Percentiles rank a stretch among this genome's conserved stretches.
Conservation (phyloP, 92 coral and sea anemone genomes). For the Epizoanthus rinbou region DNA sequence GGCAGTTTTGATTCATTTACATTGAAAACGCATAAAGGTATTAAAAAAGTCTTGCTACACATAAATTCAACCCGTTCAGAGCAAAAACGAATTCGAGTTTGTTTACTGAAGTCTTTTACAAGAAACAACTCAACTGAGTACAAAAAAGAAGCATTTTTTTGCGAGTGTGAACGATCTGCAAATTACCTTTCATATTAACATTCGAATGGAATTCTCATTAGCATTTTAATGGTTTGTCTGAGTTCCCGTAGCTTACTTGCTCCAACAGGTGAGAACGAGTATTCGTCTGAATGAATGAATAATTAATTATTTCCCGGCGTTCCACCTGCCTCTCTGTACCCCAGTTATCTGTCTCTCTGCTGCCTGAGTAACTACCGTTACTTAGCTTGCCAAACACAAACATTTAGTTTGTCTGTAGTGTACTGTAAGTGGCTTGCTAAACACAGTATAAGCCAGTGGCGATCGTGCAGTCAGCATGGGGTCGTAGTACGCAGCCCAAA, state of each 20-base stretch:
- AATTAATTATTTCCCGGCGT: conserved; percentile 9
- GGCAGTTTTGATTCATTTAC: background rate
- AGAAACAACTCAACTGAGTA: background rate
- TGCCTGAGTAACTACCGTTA: conserved; percentile 18
- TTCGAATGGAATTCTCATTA: conserved; percentile 19
- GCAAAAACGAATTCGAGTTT: background rate
- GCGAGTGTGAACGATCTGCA: background rate
- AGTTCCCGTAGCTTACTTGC: background rate
- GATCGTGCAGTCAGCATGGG: background rate
- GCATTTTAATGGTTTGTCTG: conserved; percentile 20
- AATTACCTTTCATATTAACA: background rate
- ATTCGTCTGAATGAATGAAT: conserved; percentile 17
- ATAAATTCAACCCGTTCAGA: background rate
- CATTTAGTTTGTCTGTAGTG: background rate
- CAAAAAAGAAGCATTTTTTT: background rate
- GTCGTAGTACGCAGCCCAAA: background rate
- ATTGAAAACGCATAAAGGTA: no score
- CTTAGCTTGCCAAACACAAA: conserved; percentile 28
- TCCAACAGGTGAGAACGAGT: conserved; percentile 25
- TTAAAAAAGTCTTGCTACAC: no score
- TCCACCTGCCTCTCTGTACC: background rate
- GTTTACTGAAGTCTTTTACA: background rate
- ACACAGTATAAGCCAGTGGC: background rate
- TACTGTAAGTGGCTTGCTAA: no score
- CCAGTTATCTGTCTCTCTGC: background rate